Base-by-base conservation (phyloP, 92 coral and sea anemone species). In the Zoanthus solanderi region DNA sequence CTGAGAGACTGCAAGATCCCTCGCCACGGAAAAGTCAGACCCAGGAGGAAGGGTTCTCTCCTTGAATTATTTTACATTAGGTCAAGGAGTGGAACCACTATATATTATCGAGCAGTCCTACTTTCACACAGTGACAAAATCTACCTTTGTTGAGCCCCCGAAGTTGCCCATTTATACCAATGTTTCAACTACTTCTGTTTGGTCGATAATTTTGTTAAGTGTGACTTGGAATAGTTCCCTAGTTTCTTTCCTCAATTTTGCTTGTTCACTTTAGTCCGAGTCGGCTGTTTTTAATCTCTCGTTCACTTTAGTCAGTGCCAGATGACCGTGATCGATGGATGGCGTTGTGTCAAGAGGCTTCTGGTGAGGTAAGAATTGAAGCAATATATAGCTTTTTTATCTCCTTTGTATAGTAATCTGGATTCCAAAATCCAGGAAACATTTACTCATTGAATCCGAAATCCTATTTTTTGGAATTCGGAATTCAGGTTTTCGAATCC, bases 311-410 rank as follows among this genome's bases (percentile, higher is more conserved):
- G 96, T 63, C 57, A 3, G 84, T 92, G 78, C 60, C 93, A 80
- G 83, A 69, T 83, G 92, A 91, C 52, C 88, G 91, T 45, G 93
- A 94, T 77, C 95, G 91, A 44, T 96, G 98, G 98, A 78, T 90
- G 75, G 87, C 88, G n/a, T 95, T 96, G 78, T 78, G 90, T 75
- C 90, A 93, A 23, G 98, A 96, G 83, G 98, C 98, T 57, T 86
- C 98, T 6, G 88, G 75, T 30, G 98, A 96, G 93, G 98, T 94
- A 61, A 58, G 89, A 17, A 23, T 23, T 16, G 16, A 2, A 63
- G 29, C 29, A 50, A 63, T 17, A 16, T 28, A n/a, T 30, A 63
- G 30, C 10, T 0, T 58, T 63, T 63, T 17, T 17, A 5, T 63
- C 6, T 9, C n/a, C 69, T 17, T 23, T n/a, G 66, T 17, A 14